Conservation (phyloP, 2,888 invertebrate species). For the Nemoura dubitans region DNA sequence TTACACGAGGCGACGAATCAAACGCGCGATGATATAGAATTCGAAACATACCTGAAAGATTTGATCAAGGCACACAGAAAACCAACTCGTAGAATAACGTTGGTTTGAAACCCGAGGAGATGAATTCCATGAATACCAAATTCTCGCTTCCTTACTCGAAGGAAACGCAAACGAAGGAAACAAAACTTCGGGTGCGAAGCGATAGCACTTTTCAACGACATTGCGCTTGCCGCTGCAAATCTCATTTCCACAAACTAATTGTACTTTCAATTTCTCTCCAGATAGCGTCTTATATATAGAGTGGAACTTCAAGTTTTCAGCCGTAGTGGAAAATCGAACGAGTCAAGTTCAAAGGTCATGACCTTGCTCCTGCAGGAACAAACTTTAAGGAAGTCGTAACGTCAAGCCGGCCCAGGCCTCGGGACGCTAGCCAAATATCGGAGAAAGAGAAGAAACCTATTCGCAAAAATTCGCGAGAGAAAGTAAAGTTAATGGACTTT, state of each 20-base stretch:
- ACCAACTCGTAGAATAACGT: not conserved
- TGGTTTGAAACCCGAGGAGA: not conserved
- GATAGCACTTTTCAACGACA: not conserved
- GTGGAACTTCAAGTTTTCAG: not conserved
- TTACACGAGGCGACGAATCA: not conserved
- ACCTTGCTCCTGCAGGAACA: not conserved
- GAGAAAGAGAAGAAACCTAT: not conserved
- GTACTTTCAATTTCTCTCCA: not conserved
- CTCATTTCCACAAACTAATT: not conserved
- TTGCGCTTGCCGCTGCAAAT: not conserved
- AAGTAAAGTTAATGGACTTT: not conserved
- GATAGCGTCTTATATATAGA: too few relatives aligned
- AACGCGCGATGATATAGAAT: not conserved
- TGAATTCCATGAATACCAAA: not conserved
- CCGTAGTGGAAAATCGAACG: not conserved
- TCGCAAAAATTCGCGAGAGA: not conserved
- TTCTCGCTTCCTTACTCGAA: not conserved
- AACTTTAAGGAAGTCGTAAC: not conserved
- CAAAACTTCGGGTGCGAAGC: not conserved
- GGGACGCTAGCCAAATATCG: not conserved
- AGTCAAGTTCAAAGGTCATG: not conserved
- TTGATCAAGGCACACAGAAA: not conserved
- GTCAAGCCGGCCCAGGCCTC: too few relatives aligned
- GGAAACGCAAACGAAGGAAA: not conserved
- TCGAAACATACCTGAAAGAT: not conserved